Percentiles rank a stretch among this genome's conserved stretches.
Conservation (phyloP, 2,888 invertebrate species). For the Galerucella nymphaeae region DNA sequence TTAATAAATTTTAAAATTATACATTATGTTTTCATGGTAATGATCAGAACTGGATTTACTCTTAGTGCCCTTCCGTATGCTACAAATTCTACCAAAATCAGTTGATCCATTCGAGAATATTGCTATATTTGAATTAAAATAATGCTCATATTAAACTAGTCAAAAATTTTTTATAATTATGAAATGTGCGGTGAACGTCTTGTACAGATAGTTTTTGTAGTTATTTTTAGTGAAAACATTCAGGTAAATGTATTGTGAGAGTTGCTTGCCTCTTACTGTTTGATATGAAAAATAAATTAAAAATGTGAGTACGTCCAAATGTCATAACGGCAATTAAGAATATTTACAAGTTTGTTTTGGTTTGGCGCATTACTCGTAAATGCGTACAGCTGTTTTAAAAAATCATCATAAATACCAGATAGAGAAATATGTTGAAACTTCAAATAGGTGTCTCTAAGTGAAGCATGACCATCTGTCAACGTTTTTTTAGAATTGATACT, state of each 20-base stretch:
- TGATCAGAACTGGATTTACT: too few species aligned
- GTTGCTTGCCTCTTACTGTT: background rate
- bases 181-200: too few species aligned
- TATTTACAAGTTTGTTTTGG: slow-evolving; percentile 19
- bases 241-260: too few species aligned
- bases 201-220: background rate
- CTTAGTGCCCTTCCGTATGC: too few species aligned
- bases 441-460: slow-evolving; percentile 16
- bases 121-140: too few species aligned
- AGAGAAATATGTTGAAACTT: slow-evolving; percentile 15
- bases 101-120: too few species aligned
- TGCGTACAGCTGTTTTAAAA: slow-evolving; percentile 21
- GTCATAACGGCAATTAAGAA: slow-evolving; percentile 14
- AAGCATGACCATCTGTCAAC: slow-evolving; percentile 26
- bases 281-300: background rate
- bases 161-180: too few species aligned
- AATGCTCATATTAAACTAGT: too few species aligned
- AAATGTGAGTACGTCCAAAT: background rate
- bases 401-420: slow-evolving; percentile 10
- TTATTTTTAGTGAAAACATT: background rate
- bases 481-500: slow-evolving; percentile 16
- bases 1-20: too few species aligned
- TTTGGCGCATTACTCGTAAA: background rate
- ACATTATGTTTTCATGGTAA: too few species aligned
- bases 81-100: too few species aligned